phyloP scores from a whole-genome alignment of 1,140 invertebrate genomes.

The Amphibalanus amphitrite region DNA sequence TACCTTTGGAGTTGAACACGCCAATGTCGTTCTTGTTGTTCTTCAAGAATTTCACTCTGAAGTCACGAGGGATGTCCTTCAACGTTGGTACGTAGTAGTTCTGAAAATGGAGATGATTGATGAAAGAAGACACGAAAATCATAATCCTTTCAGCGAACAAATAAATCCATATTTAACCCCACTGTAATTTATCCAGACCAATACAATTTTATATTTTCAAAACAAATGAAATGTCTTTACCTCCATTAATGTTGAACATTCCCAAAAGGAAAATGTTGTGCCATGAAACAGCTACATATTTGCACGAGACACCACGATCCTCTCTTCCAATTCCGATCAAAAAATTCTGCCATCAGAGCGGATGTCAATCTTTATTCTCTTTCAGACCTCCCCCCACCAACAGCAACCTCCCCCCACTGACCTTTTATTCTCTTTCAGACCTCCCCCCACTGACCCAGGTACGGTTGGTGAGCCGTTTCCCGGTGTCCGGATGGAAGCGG shows the following conservation, averaged over 20 bases:
- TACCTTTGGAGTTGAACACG: conserved; percentile 60
- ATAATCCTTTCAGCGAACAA: not conserved
- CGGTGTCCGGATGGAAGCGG: conserved; percentile 43
- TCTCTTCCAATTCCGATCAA: too few relatives aligned
- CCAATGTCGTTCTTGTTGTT: conserved; percentile 49
- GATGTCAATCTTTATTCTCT: not conserved
- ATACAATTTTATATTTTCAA: too few relatives aligned
- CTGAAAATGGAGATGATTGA: conserved; percentile 24
- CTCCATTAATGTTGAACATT: too few relatives aligned
- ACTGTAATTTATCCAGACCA: not conserved
- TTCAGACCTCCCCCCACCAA: not conserved
- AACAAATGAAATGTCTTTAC: not conserved
- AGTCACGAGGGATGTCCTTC: conserved; percentile 71
- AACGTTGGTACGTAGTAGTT: conserved; percentile 63
- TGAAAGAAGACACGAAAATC: too few relatives aligned
- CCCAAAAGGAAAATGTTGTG: too few relatives aligned
- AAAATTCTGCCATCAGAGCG: too few relatives aligned
- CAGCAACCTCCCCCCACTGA: too few relatives aligned
- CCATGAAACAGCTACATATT: too few relatives aligned
- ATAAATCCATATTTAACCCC: not conserved
- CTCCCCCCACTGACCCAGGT: conserved; percentile 45
- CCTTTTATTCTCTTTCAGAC: too few relatives aligned
- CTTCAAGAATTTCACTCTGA: conserved; percentile 50
- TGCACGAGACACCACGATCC: too few relatives aligned
- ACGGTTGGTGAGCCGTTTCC: conserved; percentile 47